Percentiles rank a stretch among this genome's conserved stretches.
Evolutionary conservation across 2,888 invertebrate species (phyloP).

Genomic region (Apantesis nais): DNA sequence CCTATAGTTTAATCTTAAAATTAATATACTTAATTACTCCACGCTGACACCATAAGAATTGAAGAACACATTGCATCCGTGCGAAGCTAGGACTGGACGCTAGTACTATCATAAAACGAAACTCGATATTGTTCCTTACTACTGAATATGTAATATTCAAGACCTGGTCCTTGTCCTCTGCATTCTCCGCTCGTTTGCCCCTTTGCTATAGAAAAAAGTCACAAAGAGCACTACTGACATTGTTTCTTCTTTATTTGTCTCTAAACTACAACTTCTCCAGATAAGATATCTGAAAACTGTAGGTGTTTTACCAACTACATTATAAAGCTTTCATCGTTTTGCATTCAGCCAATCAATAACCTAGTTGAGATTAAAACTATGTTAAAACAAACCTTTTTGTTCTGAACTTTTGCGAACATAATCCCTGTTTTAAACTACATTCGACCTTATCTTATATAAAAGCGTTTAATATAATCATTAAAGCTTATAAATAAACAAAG

Average conservation of each 20-base stretch:
- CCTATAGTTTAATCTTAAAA: no score
- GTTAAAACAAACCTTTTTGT: not conserved
- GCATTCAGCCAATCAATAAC: not conserved
- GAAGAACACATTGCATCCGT: no score
- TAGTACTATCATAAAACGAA: not conserved
- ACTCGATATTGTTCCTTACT: not conserved
- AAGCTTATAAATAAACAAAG: conserved; percentile 45
- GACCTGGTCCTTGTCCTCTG: not conserved
- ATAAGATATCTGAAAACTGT: no score
- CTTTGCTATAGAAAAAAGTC: not conserved
- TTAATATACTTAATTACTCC: no score
- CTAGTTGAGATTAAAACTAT: not conserved
- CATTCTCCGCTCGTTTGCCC: no score
- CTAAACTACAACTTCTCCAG: not conserved
- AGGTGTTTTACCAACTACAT: not conserved
- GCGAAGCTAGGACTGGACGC: no score
- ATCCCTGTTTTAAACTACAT: not conserved
- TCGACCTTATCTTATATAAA: conserved; percentile 30
- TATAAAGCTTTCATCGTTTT: not conserved
- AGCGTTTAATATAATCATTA: conserved; percentile 44
- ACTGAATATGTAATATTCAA: not conserved
- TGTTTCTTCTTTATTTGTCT: no score
- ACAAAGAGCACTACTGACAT: not conserved
- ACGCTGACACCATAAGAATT: no score
- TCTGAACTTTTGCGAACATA: not conserved